Base-by-base conservation (phyloP, 1,140 invertebrate species). In the Drosophila lowei region DNA sequence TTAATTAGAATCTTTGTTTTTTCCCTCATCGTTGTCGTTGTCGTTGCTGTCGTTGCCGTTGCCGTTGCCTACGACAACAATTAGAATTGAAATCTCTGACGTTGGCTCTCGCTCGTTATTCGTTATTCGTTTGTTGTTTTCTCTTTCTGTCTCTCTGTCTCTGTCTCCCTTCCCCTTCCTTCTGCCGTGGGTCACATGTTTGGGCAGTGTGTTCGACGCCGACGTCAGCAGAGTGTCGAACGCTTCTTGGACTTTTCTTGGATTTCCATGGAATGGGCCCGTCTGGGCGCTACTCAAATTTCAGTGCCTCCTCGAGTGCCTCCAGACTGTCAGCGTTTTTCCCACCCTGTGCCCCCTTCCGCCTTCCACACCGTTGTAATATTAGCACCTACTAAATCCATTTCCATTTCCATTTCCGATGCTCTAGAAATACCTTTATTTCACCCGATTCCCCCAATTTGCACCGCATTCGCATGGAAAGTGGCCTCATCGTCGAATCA, bases 1-100 rank as follows among this genome's bases (percentile, higher is more conserved):
- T 85, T 80, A 86, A 85, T 80, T 73, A 55, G 38, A 80, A 66
- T 83, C 77, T 62, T 62, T 48, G 34, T 38, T 38, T 13, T 38
- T 13, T 13, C 11, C 34, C 34, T 38, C 34, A 11, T 11, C 16
- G 15, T 23, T 42, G 23, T 55, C 52, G 58, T 62, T 74, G 81
- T 23, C 18, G 81, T 23, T 2, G 18, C 18, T 42, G 30, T 55
- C 52, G 58, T 62, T 74, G 81, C 77, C 81, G 18, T 23, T 42
- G 30, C 58, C 52, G 58, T 65, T 74, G 81, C 77, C 81, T 80
- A 86, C 73, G 81, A 86, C 73, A 81, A 86, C 56, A 74, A 75
- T 62, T 70, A 54, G 16, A 55, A 77, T 53, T 71, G 48, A 79
- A 79, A 63, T 72, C 44, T 49, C 15, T 44, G 34, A n/a, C 25